Base-by-base conservation (phyloP, 2,888 invertebrate genomes). In the Spilarctia lutea region DNA sequence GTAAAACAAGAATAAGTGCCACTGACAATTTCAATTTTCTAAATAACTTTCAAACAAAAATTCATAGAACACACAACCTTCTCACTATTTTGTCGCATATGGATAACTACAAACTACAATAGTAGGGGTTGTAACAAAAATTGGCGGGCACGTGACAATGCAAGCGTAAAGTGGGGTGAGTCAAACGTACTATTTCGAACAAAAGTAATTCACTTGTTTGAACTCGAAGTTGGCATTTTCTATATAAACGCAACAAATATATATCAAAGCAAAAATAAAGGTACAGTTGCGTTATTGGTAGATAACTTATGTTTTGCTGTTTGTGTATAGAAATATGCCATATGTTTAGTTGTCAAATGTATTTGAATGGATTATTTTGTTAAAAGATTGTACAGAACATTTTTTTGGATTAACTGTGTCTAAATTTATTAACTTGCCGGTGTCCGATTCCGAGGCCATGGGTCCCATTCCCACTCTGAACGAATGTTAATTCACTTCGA, bases 181-280 rank as follows among this genome's bases (percentile, higher is more conserved):
- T 79, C 83, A 84, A 85, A 85, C 85, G 81, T 85, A 86, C 80
- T 86, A 85, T 86, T 86, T 76, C 78, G 75, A 77, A 77, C 79
- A 80, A 86, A 83, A 86, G 86, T 84, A 85, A 85, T 86, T 83
- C 86, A 81, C 83, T 86, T 86, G 85, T 83, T 85, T 79, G 83
- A 81, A 77, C 79, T 85, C 78, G 42, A 72, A 70, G 79, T 76
- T 30, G 73, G 78, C 78, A 84, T 82, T 83, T 79, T 76, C 68
- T 71, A 76, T 76, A 78, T 81, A 72, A 68, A 75, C 75, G 75
- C 74, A 63, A 66, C n/a, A 77, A 85, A 83, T 6, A 56, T 1
- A 83, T 80, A 73, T 81, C 75, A 66, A 69, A 75, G 76, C 72
- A 68, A 75, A 77, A 60, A 69, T 72, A 73, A 48, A 45, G 56